These are phyloP conservation scores for Neoascia interrupta DNA, from an alignment of 2,888 invertebrate species.

Conservation along the genomic window DNA sequence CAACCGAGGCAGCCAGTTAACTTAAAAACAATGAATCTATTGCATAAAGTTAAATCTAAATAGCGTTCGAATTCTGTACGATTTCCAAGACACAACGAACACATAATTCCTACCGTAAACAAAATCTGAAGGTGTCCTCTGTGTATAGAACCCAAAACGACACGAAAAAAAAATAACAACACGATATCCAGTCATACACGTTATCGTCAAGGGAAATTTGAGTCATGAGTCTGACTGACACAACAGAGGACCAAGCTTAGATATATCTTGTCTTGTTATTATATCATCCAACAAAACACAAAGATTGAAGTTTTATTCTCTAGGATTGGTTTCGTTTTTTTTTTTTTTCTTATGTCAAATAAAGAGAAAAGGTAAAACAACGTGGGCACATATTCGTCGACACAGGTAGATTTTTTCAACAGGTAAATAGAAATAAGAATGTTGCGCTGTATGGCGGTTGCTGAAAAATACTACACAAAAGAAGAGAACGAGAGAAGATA, in stretches of 20 bases:
- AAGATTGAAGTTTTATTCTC: slow-evolving; percentile 22
- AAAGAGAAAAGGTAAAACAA: slow-evolving; percentile 25
- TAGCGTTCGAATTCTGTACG: no score
- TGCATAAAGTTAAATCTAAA: no score
- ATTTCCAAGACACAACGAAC: no score
- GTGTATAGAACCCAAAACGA: background rate
- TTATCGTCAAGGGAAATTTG: slow-evolving; percentile 14
- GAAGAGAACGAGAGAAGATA: background rate
- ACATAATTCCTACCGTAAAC: no score
- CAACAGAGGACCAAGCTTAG: slow-evolving; percentile 19
- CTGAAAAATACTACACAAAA: background rate
- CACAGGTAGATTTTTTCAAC: slow-evolving; percentile 27
- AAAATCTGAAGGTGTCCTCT: no score
- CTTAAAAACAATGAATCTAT: no score
- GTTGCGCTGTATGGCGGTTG: slow-evolving; percentile 11
- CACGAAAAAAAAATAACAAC: background rate
- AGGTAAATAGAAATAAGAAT: slow-evolving; percentile 20
- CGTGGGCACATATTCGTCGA: background rate
- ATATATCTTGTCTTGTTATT: slow-evolving; percentile 34
- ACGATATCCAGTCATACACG: slow-evolving; percentile 19
- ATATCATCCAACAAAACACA: slow-evolving; percentile 22
- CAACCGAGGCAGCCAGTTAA: no score
- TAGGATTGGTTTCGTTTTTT: slow-evolving; percentile 11
- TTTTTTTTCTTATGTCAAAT: slow-evolving; percentile 11
- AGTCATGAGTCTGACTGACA: slow-evolving; percentile 29